phyloP scores from a whole-genome alignment of 2,113 vertebrate genomes.

The Amazona guildingii region DNA sequence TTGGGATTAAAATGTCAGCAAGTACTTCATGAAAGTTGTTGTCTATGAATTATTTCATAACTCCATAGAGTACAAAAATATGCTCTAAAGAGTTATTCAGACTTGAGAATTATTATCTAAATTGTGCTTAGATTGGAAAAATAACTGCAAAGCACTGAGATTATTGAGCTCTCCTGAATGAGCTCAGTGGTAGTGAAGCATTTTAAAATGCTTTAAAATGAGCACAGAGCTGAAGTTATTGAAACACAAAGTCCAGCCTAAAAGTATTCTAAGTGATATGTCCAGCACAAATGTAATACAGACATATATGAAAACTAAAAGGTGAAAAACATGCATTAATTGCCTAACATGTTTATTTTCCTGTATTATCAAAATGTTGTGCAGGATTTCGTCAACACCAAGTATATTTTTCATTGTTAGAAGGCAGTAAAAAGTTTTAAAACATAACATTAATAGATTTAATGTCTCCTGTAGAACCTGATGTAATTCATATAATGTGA shows the following conservation, averaged over 20 bases:
- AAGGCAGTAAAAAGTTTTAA: not conserved
- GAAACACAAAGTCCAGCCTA: not conserved
- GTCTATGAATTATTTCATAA: conserved; percentile 9
- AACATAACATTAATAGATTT: not conserved
- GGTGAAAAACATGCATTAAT: not conserved
- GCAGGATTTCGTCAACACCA: not conserved
- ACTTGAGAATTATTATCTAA: not conserved
- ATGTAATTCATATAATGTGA: not conserved
- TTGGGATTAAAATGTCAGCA: conserved; percentile 35
- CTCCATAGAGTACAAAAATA: not conserved
- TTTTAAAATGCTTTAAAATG: not conserved
- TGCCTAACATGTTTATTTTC: not conserved
- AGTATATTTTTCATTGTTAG: not conserved
- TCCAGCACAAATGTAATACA: not conserved
- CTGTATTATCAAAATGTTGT: not conserved
- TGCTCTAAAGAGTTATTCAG: not conserved
- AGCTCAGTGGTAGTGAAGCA: not conserved
- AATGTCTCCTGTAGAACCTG: not conserved
- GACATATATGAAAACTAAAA: not conserved
- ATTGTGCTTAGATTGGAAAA: not conserved
- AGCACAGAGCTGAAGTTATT: not conserved
- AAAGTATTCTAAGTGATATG: not conserved
- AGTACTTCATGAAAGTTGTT: conserved; percentile 22
- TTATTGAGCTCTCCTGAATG: not conserved
- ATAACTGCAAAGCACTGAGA: not conserved